Conservation (phyloP, 2,797 vertebrate genomes). For the Siniperca undulata region DNA sequence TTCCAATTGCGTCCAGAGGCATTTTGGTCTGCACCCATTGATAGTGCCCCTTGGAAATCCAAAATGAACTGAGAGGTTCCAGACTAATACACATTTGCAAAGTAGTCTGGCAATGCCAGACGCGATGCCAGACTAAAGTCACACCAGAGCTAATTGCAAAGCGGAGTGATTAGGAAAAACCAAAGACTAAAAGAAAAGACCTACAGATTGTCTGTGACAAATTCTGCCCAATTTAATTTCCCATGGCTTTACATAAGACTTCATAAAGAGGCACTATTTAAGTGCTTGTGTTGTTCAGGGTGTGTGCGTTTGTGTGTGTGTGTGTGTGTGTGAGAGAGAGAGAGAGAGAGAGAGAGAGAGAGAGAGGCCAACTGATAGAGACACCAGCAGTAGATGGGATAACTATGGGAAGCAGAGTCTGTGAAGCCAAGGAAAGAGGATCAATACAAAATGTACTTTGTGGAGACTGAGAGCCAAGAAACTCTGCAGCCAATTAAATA, state of each 20-base stretch:
- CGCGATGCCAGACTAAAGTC: neutral
- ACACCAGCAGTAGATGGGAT: constrained; percentile 74
- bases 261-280: constrained; percentile 60
- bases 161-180: constrained; percentile 20
- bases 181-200: constrained; percentile 29
- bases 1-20: too few relatives aligned
- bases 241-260: constrained; percentile 41
- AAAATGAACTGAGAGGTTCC: too few relatives aligned
- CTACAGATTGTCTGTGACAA: constrained; percentile 26
- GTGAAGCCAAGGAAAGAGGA: constrained; percentile 73
- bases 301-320: constrained; percentile 20
- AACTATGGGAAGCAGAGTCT: constrained; percentile 77
- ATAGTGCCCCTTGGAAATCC: too few relatives aligned
- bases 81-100: too few relatives aligned
- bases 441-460: constrained; percentile 84
- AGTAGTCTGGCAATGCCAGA: too few relatives aligned
- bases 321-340: constrained; percentile 18
- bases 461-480: constrained; percentile 75
- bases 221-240: constrained; percentile 54
- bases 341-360: neutral
- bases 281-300: constrained; percentile 41
- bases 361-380: constrained; percentile 69
- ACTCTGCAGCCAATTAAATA: constrained; percentile 80
- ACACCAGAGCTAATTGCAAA: constrained; percentile 3
- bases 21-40: too few relatives aligned